A percentile compares a stretch with the other conserved stretches of the same genome.
phyloP scores from a whole-genome alignment of 1,140 invertebrate genomes.

The Drosophila punjabiensis region DNA sequence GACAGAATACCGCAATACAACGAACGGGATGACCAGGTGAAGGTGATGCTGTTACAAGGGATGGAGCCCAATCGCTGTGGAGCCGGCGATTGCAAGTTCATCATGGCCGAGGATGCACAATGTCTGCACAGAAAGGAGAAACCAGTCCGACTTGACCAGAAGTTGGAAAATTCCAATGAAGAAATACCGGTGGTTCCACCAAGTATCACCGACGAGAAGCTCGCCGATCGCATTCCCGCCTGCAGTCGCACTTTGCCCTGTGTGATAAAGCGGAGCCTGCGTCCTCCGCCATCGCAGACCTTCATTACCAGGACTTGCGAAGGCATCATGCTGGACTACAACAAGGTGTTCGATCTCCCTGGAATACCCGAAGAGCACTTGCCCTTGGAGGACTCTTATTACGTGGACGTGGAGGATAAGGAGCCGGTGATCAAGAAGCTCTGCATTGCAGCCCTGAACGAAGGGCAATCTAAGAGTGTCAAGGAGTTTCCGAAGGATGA shows the following conservation, averaged over 20 bases:
- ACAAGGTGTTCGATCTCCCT: conserved; percentile 35
- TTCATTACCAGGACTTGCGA: not conserved
- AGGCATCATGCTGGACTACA: conserved; percentile 41
- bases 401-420: conserved; percentile 20
- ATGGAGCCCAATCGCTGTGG: not conserved
- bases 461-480: not conserved
- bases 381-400: not conserved
- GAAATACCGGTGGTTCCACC: too few species aligned
- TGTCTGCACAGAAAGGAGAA: not conserved
- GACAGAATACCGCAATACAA: not conserved
- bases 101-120: not conserved
- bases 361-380: not conserved
- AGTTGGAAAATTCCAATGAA: not conserved
- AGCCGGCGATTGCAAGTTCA: not conserved
- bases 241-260: conserved; percentile 17
- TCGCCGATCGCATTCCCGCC: conserved; percentile 16
- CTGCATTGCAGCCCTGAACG: conserved; percentile 27
- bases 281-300: not conserved
- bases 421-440: conserved; percentile 24
- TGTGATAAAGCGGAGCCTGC: not conserved
- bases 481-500: not conserved
- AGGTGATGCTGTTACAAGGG: conserved; percentile 15
- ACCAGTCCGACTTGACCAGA: too few species aligned
- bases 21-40: not conserved
- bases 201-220: not conserved